Evolutionary conservation across 2,797 vertebrate genomes (phyloP).

Genomic region (Hypotaenidia okinawae): DNA sequence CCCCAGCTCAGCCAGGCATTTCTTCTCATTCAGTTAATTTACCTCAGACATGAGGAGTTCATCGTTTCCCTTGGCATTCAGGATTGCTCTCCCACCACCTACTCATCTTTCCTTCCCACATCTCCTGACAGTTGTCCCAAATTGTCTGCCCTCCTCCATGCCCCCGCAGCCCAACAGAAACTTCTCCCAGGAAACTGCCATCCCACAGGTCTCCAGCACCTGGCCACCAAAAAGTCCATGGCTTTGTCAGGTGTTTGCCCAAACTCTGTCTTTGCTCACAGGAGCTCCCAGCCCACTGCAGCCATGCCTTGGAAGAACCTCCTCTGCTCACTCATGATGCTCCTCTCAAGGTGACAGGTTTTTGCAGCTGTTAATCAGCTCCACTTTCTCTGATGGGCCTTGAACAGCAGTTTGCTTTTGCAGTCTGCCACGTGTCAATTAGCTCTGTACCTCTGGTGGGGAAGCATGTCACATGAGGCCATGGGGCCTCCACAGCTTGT

Average conservation of each 20-base stretch:
- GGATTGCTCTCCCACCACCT: background rate
- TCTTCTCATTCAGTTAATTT: background rate
- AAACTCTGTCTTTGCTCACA: background rate
- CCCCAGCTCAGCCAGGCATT: background rate
- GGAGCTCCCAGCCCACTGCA: background rate
- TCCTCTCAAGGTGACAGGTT: background rate
- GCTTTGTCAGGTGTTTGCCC: background rate
- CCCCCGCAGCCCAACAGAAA: background rate
- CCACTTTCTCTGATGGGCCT: background rate
- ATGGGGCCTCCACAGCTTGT: background rate
- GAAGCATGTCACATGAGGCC: background rate
- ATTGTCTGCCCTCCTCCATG: background rate
- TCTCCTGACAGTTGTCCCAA: background rate
- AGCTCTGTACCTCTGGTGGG: background rate
- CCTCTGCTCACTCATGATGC: fast-evolving
- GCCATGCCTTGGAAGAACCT: background rate
- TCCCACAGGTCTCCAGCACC: background rate
- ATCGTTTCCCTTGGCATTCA: background rate
- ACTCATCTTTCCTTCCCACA: background rate
- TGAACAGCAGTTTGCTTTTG: background rate
- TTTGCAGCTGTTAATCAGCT: background rate
- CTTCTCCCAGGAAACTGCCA: background rate
- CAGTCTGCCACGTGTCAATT: constrained; percentile 22
- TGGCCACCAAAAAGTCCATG: background rate
- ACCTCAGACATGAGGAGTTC: fast-evolving